Evolutionary conservation across 2,797 vertebrate species (phyloP).

Genomic region (Danio choprae): DNA sequence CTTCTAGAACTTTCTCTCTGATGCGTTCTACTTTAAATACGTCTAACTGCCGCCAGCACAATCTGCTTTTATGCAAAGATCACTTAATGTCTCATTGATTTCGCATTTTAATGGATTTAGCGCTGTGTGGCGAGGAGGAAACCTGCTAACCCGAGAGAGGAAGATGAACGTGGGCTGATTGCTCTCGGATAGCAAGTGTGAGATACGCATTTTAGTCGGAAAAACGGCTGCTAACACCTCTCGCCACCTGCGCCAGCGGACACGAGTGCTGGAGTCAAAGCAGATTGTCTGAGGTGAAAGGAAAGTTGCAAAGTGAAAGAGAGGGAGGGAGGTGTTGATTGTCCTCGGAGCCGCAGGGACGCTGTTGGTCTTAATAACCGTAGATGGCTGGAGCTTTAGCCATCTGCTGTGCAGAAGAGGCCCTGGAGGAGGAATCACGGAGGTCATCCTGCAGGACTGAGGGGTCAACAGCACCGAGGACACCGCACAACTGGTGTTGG

Average conservation of each 20-base stretch:
- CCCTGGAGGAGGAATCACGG: not conserved
- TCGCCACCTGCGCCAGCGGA: conserved; percentile 66
- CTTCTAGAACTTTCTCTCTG: conserved; percentile 48
- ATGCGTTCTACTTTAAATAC: conserved; percentile 61
- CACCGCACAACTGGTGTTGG: conserved; percentile 27
- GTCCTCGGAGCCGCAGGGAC: conserved; percentile 42
- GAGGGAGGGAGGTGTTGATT: conserved; percentile 58
- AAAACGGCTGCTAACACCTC: conserved; percentile 73
- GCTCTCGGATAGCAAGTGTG: conserved; percentile 78
- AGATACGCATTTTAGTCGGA: conserved; percentile 66
- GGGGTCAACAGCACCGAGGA: conserved; percentile 37
- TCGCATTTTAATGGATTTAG: conserved; percentile 62
- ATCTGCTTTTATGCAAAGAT: conserved; percentile 66
- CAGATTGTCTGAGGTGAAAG: conserved; percentile 58
- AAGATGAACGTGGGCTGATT: conserved; percentile 65
- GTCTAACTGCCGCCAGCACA: conserved; percentile 58
- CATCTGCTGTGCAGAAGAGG: conserved; percentile 51
- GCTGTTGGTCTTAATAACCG: conserved; percentile 44
- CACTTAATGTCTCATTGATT: conserved; percentile 64
- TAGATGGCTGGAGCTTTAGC: conserved; percentile 42
- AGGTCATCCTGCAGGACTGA: conserved; percentile 36
- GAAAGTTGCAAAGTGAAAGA: conserved; percentile 59
- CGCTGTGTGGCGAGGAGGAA: conserved; percentile 68
- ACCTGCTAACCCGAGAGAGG: conserved; percentile 65
- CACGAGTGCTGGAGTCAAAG: conserved; percentile 47